A percentile compares a stretch with the other conserved stretches of the same genome.
Conservation (phyloP, 2,113 vertebrate genomes). For the Grallaria varia region DNA sequence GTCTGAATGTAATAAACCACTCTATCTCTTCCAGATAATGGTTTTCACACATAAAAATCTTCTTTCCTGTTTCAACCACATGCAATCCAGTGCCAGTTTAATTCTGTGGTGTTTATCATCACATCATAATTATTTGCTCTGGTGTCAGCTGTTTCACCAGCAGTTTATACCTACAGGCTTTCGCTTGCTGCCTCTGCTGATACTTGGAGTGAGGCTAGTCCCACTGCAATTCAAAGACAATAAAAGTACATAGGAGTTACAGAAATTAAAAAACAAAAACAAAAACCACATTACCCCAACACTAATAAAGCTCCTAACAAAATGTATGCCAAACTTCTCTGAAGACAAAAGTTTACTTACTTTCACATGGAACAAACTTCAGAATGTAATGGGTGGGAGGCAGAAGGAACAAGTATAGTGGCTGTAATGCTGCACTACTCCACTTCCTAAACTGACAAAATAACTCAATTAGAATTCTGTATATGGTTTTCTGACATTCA, state of each 20-base stretch:
- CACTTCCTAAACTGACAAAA: background rate
- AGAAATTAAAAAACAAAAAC: background rate
- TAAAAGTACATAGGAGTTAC: background rate
- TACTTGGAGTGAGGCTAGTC: background rate
- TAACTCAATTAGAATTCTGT: background rate
- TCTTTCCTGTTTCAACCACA: conserved; percentile 1
- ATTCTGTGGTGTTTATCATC: background rate
- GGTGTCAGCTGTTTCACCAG: background rate
- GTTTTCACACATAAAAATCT: background rate
- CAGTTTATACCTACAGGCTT: background rate
- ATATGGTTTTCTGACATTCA: background rate
- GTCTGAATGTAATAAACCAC: background rate
- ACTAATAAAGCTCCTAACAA: background rate
- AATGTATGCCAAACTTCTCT: background rate
- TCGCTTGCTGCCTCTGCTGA: background rate
- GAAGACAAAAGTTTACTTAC: background rate
- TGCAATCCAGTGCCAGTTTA: background rate
- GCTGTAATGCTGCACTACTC: background rate
- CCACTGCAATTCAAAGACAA: background rate
- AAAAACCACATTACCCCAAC: background rate
- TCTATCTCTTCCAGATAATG: background rate
- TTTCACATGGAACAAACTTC: background rate
- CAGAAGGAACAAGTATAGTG: background rate
- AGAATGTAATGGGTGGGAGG: background rate
- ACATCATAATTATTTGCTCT: background rate